A percentile compares a stretch with the other conserved stretches of the same genome.
phyloP scores from a whole-genome alignment of 2,797 vertebrate genomes.

The Sitta carolinensis region DNA sequence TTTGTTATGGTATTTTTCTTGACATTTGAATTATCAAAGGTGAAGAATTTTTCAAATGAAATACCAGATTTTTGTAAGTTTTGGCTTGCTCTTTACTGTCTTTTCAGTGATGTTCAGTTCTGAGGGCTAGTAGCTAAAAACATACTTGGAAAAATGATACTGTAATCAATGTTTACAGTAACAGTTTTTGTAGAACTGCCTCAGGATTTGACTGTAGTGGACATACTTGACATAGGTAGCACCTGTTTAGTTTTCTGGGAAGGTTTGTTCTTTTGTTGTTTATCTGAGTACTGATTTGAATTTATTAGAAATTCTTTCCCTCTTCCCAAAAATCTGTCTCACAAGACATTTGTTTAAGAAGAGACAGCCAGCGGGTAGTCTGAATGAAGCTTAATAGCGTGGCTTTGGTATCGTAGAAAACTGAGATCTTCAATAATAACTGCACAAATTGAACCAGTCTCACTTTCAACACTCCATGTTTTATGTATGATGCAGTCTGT shows the following conservation, averaged over 20 bases:
- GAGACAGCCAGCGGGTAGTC: neutral
- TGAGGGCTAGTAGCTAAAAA: neutral
- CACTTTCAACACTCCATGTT: neutral
- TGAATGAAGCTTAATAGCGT: neutral
- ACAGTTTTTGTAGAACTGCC: neutral
- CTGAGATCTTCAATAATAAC: neutral
- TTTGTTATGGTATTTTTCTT: neutral
- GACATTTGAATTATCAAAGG: neutral
- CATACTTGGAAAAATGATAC: neutral
- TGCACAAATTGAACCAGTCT: neutral
- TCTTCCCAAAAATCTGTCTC: neutral
- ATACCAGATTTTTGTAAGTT: neutral
- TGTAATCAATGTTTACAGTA: neutral
- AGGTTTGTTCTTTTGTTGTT: neutral
- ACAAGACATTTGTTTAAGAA: neutral
- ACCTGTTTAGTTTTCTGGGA: neutral
- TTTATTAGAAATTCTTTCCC: slow-evolving; percentile 15
- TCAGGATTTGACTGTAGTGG: neutral
- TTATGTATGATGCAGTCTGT: neutral
- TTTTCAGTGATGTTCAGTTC: neutral
- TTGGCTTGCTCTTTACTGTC: neutral
- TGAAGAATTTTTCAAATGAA: neutral
- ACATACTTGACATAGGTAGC: neutral
- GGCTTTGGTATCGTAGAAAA: neutral
- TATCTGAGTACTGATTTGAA: neutral